Base-by-base conservation (phyloP, 2,888 invertebrate genomes). In the Notodonta dromedarius region DNA sequence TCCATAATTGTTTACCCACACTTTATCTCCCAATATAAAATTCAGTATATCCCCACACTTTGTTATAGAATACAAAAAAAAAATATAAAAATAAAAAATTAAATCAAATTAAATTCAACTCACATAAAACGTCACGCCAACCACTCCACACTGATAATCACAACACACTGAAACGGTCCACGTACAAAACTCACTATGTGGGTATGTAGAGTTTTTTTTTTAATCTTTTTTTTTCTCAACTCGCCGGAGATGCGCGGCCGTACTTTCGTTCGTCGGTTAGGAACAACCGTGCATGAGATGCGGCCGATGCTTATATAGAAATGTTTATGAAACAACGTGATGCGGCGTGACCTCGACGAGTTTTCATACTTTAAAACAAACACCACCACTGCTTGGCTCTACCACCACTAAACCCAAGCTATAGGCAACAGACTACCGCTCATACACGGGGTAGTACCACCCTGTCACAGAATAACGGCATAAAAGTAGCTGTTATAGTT, bases 101-200 rank as follows among this genome's bases (percentile, higher is more conserved):
- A 55, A 51, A 50, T 59, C 57, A 65, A 63, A 65, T 60, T 61
- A 64, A 55, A 16, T 55, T 16, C 4, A 44, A 78, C 78, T 78
- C 65, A 78, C 78, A 66, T 70, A 56, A 58, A 63, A 66, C 60
- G 64, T 69, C 60, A 71, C 77, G 68, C 66, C 78, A 70, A 77
- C 80, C 79, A 74, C 75, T 71, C 74, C 63, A 74, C 80, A 80
- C 79, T 70, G 70, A 66, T 61, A 70, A 67, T 59, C 80, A 79
- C 80, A 73, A 69, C 69, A 78, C 79, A 79, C 80, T 80, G 72
- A 78, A 78, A 75, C 67, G 65, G 65, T 72, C 61, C 77, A 76
- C 72, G 70, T 57, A 51, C 62, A 57, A 9, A 58, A 54, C 72
- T 73, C 68, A 69, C 53, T 66, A 71, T 71, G 54, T 24, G 48